phyloP scores from a whole-genome alignment of 1,140 invertebrate species.

The Drosophila sturtevanti region DNA sequence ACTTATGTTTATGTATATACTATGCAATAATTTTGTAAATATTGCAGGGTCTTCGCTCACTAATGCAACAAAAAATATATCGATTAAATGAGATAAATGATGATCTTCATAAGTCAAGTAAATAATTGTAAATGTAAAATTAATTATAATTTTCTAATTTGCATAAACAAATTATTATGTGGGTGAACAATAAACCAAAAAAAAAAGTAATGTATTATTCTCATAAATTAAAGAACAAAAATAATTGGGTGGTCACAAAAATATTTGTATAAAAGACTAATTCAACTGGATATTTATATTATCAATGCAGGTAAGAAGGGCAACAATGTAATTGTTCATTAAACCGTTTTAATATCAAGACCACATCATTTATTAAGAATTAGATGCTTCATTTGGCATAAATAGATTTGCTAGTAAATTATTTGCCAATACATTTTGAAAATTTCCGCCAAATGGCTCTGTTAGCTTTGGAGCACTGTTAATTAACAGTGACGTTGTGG shows the following conservation, averaged over 20 bases:
- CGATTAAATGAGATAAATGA: conserved; percentile 30
- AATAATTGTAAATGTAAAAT: conserved; percentile 72
- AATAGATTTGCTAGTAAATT: too few relatives aligned
- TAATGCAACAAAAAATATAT: conserved; percentile 50
- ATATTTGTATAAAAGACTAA: too few relatives aligned
- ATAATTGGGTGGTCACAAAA: neutral
- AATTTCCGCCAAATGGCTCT: too few relatives aligned
- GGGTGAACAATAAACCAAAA: conserved; percentile 67
- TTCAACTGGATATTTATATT: too few relatives aligned
- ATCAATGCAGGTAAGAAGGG: too few relatives aligned
- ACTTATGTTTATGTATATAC: conserved; percentile 46
- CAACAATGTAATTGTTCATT: too few relatives aligned
- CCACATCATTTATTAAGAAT: too few relatives aligned
- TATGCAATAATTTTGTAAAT: conserved; percentile 47
- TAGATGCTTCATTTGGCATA: too few relatives aligned
- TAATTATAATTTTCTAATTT: conserved; percentile 77
- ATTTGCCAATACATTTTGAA: too few relatives aligned
- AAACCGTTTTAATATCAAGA: too few relatives aligned
- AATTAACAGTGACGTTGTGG: too few relatives aligned
- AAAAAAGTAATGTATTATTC: neutral
- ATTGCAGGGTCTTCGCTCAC: conserved; percentile 49
- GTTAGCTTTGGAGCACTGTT: too few relatives aligned
- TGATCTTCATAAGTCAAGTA: conserved; percentile 74
- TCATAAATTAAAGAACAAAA: neutral
- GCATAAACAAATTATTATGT: conserved; percentile 81